Percentiles rank a stretch among this genome's conserved stretches.
phyloP scores from a whole-genome alignment of 2,888 invertebrate species.

The Aplocera efformata region DNA sequence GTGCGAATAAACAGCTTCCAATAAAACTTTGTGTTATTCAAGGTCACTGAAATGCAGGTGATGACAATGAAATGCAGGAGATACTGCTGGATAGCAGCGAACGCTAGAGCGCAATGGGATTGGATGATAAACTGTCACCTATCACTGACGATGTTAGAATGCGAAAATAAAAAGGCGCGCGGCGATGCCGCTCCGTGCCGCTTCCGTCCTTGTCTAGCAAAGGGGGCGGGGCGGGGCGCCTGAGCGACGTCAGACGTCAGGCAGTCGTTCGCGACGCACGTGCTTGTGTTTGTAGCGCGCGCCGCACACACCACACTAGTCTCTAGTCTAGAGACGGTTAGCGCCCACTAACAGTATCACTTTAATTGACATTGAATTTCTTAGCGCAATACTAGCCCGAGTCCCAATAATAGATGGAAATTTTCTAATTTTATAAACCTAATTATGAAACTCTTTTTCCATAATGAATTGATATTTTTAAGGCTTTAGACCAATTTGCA shows the following conservation, averaged over 20 bases:
- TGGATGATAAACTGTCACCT: constrained; percentile 74
- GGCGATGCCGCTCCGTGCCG: constrained; percentile 63
- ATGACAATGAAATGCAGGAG: constrained; percentile 54
- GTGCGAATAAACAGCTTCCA: constrained; percentile 20
- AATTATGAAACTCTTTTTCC: too few species aligned
- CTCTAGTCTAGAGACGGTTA: constrained; percentile 50
- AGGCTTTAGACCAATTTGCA: too few species aligned
- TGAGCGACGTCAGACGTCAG: constrained; percentile 72
- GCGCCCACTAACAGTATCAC: constrained; percentile 41
- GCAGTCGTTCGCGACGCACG: constrained; percentile 61
- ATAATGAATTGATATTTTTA: too few species aligned
- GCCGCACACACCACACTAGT: constrained; percentile 62
- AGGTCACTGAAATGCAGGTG: constrained; percentile 42
- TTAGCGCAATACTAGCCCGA: constrained; percentile 33
- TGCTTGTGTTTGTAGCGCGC: constrained; percentile 76
- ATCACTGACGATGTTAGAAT: constrained; percentile 62
- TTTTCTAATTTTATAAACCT: too few species aligned
- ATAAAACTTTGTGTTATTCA: constrained; percentile 36
- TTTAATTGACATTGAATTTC: constrained; percentile 55
- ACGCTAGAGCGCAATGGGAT: too few species aligned
- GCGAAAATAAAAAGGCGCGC: constrained; percentile 70
- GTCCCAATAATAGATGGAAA: too few species aligned
- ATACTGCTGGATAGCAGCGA: too few species aligned
- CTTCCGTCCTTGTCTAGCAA: constrained; percentile 49
- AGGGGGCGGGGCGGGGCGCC: constrained; percentile 62